Base-by-base conservation (phyloP, 2,888 invertebrate species). In the Leucoma salicis region DNA sequence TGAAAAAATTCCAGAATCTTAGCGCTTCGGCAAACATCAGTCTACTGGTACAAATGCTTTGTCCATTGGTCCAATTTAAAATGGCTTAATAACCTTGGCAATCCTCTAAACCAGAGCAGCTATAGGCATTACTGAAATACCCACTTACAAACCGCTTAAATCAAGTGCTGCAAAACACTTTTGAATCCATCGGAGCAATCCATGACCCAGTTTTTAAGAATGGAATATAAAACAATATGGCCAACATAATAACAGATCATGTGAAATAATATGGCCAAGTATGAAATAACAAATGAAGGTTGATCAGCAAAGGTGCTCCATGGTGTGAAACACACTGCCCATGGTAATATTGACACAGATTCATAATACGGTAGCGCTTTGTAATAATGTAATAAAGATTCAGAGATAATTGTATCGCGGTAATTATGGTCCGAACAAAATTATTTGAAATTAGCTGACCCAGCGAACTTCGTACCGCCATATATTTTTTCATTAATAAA, bases 301-400 rank as follows among this genome's bases (percentile, higher is more conserved):
- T 41, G 32, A 32, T n/a, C 43, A 42, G 34, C 42, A 42, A 49
- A 46, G 39, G 42, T 43, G 42, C 39, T 18, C 18, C 43, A 56
- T 47, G 41, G 53, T 53, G 52, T 52, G 48, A 56, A 56, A 14
- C 11, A 27, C 15, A 15, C 24, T 3, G 13, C 11, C 11, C 27
- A 27, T 27, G 11, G 7, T 3, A 25, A 34, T 45, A 46, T 41
- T 48, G 40, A 43, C 53, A 53, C 42, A 57, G 46, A 51, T 56
- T 59, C 50, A 52, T 49, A 66, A 56, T 57, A 60, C 63, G 42
- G 65, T 65, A 63, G 66, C 62, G 54, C 58, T 60, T 63, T 50
- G 66, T 69, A 70, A 70, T 65, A 66, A 66, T 50, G 66, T 69
- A 70, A 70, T 65, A 66, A 66, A 27, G 27, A 27, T 27, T 27